Percentiles rank a stretch among this genome's conserved stretches.
Conservation (phyloP, 2,113 vertebrate genomes). For the Plecotus auritus region DNA sequence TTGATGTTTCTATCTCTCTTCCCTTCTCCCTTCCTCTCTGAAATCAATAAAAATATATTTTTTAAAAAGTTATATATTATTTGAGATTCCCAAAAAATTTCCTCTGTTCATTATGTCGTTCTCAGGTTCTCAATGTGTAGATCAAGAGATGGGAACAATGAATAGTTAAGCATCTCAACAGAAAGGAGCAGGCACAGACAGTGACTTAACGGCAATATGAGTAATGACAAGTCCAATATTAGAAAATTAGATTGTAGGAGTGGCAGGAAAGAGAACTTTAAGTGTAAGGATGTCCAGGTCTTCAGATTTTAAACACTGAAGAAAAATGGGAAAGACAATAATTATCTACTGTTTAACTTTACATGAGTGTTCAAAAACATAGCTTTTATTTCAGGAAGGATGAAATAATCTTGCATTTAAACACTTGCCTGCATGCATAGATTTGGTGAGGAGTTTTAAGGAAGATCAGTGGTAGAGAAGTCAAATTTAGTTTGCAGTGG, state of each 20-base stretch:
- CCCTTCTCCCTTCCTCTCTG: too few relatives aligned
- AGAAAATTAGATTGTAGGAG: not conserved
- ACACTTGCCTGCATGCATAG: not conserved
- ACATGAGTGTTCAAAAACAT: not conserved
- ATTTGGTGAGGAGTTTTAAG: not conserved
- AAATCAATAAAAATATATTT: too few relatives aligned
- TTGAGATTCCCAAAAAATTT: not conserved
- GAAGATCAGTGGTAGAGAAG: not conserved
- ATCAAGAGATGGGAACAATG: not conserved
- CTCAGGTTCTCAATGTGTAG: not conserved
- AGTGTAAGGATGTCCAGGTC: not conserved
- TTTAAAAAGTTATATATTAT: not conserved
- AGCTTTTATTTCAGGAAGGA: constrained; percentile 26
- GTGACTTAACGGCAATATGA: constrained; percentile 15
- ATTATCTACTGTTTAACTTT: not conserved
- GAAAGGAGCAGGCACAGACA: not conserved
- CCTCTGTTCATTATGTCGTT: not conserved
- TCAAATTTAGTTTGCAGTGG: not conserved
- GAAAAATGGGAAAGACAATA: not conserved
- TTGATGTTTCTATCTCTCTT: too few relatives aligned
- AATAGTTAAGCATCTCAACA: not conserved
- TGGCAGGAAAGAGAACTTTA: constrained; percentile 20
- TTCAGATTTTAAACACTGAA: constrained; percentile 31
- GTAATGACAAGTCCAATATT: not conserved
- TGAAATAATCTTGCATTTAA: not conserved